Base-by-base conservation (phyloP, 2,888 invertebrate genomes). In the Homarus gammarus region DNA sequence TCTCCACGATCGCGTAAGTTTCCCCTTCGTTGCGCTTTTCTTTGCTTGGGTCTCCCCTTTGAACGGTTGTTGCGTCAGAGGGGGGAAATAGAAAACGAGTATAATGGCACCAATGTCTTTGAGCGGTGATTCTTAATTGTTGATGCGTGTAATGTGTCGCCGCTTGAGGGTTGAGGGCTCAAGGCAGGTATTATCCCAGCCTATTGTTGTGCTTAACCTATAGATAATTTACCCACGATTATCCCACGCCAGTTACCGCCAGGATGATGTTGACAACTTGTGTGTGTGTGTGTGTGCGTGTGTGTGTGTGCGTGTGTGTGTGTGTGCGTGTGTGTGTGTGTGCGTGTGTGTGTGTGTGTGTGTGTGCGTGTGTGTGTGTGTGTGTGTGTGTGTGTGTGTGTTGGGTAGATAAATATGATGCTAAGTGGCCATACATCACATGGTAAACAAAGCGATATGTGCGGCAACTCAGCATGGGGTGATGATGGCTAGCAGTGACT, bases 11-110 rank as follows among this genome's bases (percentile, higher is more conserved):
- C 49, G 36, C 38, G 84, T 86, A 51, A 70, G 18, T 49, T 72
- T 78, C 44, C 86, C 38, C 86, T 79, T 51, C 12, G 72, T 27
- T 86, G 86, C 86, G 33, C 86, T 86, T 86, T 86, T 86, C 79
- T 86, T 86, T 86, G 78, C 79, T 72, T 79, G 79, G 18, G 86
- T 68, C 33, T 68, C 79, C 86, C 86, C 86, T 86, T 70, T 49
- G 22, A 33, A 15, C 49, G 79, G 27, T 33, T 68, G 36, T 75
- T 22, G 51, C 33, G n/a, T 10, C 38, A 22, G 49, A 22, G 38
- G 51, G 18, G 31, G 78, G 38, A 68, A 56, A 86, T 38, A 86
- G 86, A 86, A 86, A 79, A 79, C 79, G 79, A 56, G 78, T 64
- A 79, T 70, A 78, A 79, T 70, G 70, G 68, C 51, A 38, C 75